Evolutionary conservation across 1,140 invertebrate genomes (phyloP).

Genomic region (Danaus melanippus): DNA sequence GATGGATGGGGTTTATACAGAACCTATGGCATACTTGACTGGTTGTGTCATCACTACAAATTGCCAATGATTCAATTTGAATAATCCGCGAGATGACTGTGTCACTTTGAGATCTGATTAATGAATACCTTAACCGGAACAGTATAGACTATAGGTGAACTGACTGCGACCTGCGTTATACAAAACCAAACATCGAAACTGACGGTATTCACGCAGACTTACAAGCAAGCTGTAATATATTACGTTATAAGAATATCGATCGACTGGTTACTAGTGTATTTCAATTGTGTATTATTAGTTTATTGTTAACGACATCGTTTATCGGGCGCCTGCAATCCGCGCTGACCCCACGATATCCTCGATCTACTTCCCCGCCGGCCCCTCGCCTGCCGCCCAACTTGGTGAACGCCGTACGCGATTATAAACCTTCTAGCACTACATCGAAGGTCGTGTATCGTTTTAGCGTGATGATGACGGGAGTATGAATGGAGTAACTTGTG

Average conservation of each 20-base stretch:
- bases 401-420: constrained; percentile 18
- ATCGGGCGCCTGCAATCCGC: constrained; percentile 67
- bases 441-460: too few species aligned
- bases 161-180: too few species aligned
- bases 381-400: constrained; percentile 30
- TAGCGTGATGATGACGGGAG: constrained; percentile 33
- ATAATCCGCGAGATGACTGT: constrained; percentile 25
- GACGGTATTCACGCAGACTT: too few species aligned
- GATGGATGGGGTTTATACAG: constrained; percentile 11
- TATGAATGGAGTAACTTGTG: constrained; percentile 67
- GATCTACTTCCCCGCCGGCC: constrained; percentile 53
- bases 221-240: too few species aligned
- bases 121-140: too few species aligned
- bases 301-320: constrained; percentile 50
- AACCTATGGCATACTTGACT: constrained; percentile 36
- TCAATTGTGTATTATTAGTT: constrained; percentile 33
- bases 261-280: constrained; percentile 9
- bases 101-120: too few species aligned
- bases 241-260: too few species aligned
- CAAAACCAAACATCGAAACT: too few species aligned
- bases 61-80: constrained; percentile 46
- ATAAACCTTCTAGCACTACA: constrained; percentile 23
- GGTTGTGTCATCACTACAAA: constrained; percentile 44
- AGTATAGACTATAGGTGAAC: too few species aligned
- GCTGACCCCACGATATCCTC: constrained; percentile 69